These are phyloP conservation scores for Anastrepha obliqua DNA, from an alignment of 1,140 invertebrate species.

Conservation along the genomic window DNA sequence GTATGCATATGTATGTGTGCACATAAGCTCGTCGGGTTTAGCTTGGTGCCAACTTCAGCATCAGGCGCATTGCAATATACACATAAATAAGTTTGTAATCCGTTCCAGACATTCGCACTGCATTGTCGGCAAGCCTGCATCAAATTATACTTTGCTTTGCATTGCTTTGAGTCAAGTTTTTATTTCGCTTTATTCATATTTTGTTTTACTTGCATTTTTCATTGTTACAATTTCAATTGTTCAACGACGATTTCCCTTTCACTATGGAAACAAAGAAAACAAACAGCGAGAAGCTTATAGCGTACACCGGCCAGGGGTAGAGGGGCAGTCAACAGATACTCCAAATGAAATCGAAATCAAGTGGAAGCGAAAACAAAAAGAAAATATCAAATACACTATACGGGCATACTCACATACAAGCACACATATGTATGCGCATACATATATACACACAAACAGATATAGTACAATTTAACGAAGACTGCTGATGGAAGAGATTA, in stretches of 20 bases:
- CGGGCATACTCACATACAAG: background rate
- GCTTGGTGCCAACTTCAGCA: no score
- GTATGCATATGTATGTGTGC: no score
- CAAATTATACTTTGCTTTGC: background rate
- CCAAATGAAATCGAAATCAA: constrained; percentile 49
- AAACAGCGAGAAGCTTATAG: background rate
- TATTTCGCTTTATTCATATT: background rate
- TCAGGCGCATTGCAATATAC: no score
- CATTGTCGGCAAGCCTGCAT: constrained; percentile 10
- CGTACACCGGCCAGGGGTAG: background rate
- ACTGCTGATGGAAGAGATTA: constrained; percentile 46
- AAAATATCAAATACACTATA: background rate
- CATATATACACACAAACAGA: background rate
- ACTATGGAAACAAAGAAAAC: constrained; percentile 13
- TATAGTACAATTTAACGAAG: background rate
- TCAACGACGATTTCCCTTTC: constrained; percentile 47
- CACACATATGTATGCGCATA: background rate
- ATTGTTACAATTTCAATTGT: constrained; percentile 52
- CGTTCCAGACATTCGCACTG: constrained; percentile 32
- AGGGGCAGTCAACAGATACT: background rate
- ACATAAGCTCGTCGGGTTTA: no score
- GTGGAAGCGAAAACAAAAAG: background rate
- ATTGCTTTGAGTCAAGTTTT: background rate
- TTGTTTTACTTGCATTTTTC: constrained; percentile 24
- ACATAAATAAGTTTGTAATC: background rate